Evolutionary conservation across 2,888 invertebrate genomes (phyloP).

Genomic region (Lingula anatina): DNA sequence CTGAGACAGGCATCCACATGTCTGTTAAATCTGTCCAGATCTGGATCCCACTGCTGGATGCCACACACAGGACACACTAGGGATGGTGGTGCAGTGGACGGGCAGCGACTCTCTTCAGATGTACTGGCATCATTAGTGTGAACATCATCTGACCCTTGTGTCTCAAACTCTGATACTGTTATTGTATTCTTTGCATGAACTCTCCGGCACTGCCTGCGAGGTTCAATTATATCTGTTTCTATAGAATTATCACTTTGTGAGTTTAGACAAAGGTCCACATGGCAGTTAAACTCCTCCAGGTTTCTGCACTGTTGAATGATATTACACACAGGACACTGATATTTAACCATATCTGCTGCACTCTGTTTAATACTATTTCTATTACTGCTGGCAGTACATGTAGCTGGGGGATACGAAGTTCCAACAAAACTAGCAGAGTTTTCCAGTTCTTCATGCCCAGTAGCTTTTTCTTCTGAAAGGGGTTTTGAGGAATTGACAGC

Average conservation of each 20-base stretch:
- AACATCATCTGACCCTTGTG: neutral
- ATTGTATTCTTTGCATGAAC: neutral
- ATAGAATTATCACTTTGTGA: constrained; percentile 3
- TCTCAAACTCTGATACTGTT: neutral
- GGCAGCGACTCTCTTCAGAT: neutral
- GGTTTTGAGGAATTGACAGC: too few species aligned
- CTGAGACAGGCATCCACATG: constrained; percentile 44
- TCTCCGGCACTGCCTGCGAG: neutral
- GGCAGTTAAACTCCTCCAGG: constrained; percentile 24
- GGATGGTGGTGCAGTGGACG: neutral
- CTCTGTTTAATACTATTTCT: too few species aligned
- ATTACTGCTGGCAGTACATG: too few species aligned
- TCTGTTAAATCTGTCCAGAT: constrained; percentile 28
- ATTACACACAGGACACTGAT: constrained; percentile 26
- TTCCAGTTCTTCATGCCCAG: too few species aligned
- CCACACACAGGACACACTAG: constrained; percentile 37
- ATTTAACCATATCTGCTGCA: too few species aligned
- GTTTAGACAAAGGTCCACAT: constrained; percentile 26
- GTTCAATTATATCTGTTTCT: neutral
- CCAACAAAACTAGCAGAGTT: too few species aligned
- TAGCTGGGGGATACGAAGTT: too few species aligned
- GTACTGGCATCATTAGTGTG: neutral
- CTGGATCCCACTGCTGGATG: constrained; percentile 17
- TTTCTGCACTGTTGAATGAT: constrained; percentile 14
- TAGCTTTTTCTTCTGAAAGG: too few species aligned